phyloP scores from a whole-genome alignment of 2,113 vertebrate species.

The Nycticorax nycticorax region DNA sequence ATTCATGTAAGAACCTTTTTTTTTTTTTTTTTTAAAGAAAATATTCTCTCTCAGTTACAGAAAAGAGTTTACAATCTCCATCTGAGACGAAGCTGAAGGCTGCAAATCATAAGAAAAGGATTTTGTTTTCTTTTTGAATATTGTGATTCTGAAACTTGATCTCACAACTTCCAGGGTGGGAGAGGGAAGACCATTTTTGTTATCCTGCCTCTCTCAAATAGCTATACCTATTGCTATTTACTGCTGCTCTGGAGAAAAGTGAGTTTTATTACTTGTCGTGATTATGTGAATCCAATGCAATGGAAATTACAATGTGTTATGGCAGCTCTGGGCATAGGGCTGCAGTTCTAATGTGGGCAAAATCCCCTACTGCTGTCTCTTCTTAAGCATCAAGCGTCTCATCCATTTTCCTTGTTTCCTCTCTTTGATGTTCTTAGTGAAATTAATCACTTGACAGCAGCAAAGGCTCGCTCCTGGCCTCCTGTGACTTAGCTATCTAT shows the following conservation, averaged over 20 bases:
- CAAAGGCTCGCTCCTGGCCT: neutral
- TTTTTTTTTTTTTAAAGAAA: neutral
- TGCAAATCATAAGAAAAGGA: neutral
- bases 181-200: neutral
- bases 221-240: neutral
- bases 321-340: neutral
- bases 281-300: neutral
- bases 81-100: neutral
- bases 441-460: conserved; percentile 33
- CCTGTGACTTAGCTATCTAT: neutral
- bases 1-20: fast-evolving
- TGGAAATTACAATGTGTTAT: neutral
- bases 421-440: neutral
- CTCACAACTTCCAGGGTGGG: neutral
- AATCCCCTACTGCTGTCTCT: neutral
- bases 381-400: neutral
- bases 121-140: neutral
- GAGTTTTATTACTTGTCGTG: neutral
- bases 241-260: neutral
- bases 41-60: neutral
- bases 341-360: neutral
- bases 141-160: neutral
- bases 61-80: neutral
- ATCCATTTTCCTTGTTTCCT: neutral
- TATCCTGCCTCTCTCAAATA: neutral